Conservation (phyloP, 2,797 vertebrate genomes). For the Enteromius paludinosus region DNA sequence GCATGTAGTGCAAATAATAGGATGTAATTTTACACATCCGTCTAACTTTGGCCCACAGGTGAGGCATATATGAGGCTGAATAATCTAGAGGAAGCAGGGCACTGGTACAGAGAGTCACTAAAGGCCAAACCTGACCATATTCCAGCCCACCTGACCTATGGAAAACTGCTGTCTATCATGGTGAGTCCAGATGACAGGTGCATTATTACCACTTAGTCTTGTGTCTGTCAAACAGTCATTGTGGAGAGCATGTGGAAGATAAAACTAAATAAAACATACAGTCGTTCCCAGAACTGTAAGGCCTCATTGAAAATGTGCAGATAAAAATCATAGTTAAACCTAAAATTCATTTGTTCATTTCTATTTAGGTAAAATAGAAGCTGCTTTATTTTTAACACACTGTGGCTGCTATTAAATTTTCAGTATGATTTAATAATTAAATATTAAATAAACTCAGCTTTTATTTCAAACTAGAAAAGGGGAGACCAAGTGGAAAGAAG, state of each 20-base stretch:
- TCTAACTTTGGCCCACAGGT: constrained; percentile 74
- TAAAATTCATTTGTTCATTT: not conserved
- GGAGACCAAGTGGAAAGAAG: not conserved
- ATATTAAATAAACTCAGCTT: not conserved
- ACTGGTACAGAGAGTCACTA: constrained; percentile 94
- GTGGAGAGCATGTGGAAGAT: not conserved
- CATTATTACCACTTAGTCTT: not conserved
- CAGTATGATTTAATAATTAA: not conserved
- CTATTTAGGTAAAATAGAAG: not conserved
- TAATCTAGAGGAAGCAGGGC: constrained; percentile 89
- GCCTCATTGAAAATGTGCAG: not conserved
- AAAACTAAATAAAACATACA: not conserved
- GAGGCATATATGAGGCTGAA: constrained; percentile 94
- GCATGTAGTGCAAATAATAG: not conserved
- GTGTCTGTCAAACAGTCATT: not conserved
- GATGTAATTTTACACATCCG: not conserved
- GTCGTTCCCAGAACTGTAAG: not conserved
- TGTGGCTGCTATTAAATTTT: not conserved
- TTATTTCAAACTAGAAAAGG: not conserved
- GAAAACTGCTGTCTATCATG: constrained; percentile 91
- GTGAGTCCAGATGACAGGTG: constrained; percentile 73
- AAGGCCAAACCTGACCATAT: constrained; percentile 95
- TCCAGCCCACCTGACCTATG: constrained; percentile 96
- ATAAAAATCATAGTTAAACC: not conserved
- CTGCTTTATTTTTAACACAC: not conserved